Evolutionary conservation across 2,888 invertebrate genomes (phyloP).

Genomic region (Tuta absoluta): DNA sequence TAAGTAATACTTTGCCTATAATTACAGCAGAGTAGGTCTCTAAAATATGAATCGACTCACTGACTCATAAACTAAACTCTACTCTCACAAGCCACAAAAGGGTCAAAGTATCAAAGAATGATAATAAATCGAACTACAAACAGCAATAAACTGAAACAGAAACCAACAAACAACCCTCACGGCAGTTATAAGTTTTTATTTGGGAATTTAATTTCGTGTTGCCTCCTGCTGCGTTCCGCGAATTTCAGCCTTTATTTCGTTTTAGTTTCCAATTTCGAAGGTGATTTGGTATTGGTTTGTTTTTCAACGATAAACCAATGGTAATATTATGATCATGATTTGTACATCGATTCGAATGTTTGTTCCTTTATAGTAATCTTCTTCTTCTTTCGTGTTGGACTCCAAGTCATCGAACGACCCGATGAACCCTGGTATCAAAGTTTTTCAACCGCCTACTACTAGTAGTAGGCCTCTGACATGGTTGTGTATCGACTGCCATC

Average conservation of each 20-base stretch:
- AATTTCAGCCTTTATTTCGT: slow-evolving; percentile 15
- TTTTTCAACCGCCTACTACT: no score
- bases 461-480: no score
- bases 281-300: slow-evolving; percentile 14
- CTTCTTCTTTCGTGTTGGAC: no score
- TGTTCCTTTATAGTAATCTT: neutral
- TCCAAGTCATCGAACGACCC: no score
- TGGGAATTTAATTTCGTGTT: slow-evolving; percentile 42
- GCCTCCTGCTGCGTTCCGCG: slow-evolving; percentile 29
- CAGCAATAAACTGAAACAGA: slow-evolving; percentile 47
- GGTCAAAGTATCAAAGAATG: slow-evolving; percentile 47
- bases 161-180: slow-evolving; percentile 52
- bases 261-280: slow-evolving; percentile 14
- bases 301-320: neutral
- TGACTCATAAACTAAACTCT: neutral
- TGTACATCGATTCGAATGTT: neutral
- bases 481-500: no score
- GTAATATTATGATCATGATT: slow-evolving; percentile 8
- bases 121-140: slow-evolving; percentile 52
- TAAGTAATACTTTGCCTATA: no score
- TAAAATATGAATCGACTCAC: slow-evolving; percentile 16
- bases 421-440: no score
- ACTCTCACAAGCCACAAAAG: slow-evolving; percentile 21
- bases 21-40: neutral
- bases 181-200: slow-evolving; percentile 51